phyloP scores from a whole-genome alignment of 2,113 vertebrate genomes.

The Dermatemys mawii region DNA sequence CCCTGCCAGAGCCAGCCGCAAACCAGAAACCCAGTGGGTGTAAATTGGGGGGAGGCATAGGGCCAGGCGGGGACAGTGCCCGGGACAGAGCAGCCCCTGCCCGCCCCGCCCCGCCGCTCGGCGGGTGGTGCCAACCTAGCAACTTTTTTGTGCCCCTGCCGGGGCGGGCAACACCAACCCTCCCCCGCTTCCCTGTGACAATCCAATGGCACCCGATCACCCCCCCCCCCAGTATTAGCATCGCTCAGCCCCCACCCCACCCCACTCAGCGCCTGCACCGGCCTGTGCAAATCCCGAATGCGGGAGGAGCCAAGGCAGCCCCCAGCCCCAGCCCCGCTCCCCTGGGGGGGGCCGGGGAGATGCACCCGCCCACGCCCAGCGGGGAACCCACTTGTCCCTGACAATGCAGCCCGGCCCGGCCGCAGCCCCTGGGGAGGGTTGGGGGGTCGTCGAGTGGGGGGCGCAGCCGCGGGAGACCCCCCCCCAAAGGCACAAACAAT shows the following conservation, averaged over 20 bases:
- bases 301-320: background rate
- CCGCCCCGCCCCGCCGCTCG: too few relatives aligned
- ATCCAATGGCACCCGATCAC: conserved; percentile 34
- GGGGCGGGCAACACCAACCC: fast-evolving
- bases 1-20: background rate
- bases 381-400: background rate
- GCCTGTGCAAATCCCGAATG: background rate
- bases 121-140: background rate
- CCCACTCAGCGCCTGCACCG: too few relatives aligned
- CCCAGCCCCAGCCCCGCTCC: too few relatives aligned
- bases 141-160: background rate
- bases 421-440: too few relatives aligned
- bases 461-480: background rate
- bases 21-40: too few relatives aligned
- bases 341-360: too few relatives aligned
- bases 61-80: too few relatives aligned
- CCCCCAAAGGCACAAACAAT: background rate
- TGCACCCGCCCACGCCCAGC: background rate
- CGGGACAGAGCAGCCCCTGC: background rate
- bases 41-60: too few relatives aligned
- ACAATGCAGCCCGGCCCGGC: background rate
- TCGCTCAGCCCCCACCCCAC: background rate
- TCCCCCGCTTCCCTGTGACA: conserved; percentile 30
- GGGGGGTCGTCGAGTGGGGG: too few relatives aligned
- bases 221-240: background rate